Evolutionary conservation across 1,140 invertebrate genomes (phyloP), one percentile per base, ranked within the genome.

Genomic region (Zeugodacus cucurbitae): DNA sequence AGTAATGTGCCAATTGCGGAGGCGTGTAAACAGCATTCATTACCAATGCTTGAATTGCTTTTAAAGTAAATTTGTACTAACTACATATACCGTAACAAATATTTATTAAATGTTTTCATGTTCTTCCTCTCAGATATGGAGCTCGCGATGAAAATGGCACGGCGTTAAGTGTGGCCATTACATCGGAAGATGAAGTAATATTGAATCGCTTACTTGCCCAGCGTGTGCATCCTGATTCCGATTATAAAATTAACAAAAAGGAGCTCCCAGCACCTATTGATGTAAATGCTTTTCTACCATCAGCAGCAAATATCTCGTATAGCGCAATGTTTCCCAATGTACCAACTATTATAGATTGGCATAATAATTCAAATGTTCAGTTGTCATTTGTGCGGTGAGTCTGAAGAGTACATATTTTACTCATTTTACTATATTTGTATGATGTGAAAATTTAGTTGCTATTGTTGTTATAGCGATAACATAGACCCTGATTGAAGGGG

Each of bases 301-400:
- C 94, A 14, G 95, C 95, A 78, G 94, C 96, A 2, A 95, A 96
- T 89, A 95, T 97, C 54, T 97, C 96, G 1, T 97, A 97, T 92
- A 96, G 96, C 89, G 95, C 96, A 8, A 95, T 98, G 88, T 97
- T 97, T 91, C 98, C 98, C 8, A 96, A 96, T 86, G 96, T 59
- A 34, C 95, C 98, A 1, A 98, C 98, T 0, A 98, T 98, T 95
- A 96, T 99, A 5, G 98, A 98, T 93, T 99, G 99, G 99, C 97
- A 99, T 90, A 96, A 97, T 90, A 96, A 98, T 90, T 95, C 96
- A 86, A 93, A 91, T 96, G 96, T 92, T 10, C 95, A 96, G 89
- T 92, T 97, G 54, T 94, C 95, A 90, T 94, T 96, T 92, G 95
- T 97, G 34, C 94, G 95, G 54, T 91, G 87, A 87, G 88, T 88